Conservation (phyloP, 2,888 invertebrate species). For the Cantharis nigra region DNA sequence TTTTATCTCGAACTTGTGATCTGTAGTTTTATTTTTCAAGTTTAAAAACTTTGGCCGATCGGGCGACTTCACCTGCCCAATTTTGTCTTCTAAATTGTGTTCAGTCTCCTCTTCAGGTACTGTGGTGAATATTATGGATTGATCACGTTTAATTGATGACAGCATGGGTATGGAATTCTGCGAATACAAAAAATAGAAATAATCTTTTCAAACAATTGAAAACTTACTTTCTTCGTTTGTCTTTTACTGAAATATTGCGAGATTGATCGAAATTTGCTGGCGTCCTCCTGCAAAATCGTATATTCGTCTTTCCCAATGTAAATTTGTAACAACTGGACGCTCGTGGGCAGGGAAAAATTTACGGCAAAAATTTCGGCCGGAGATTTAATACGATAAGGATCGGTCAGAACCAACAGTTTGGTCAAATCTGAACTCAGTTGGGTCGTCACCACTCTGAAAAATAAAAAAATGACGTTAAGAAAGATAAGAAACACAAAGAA, state of each 20-base stretch:
- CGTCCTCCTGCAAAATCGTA: conserved; percentile 57
- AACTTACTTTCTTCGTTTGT: conserved; percentile 41
- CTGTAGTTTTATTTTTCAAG: conserved; percentile 48
- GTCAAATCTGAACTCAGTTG: conserved; percentile 76
- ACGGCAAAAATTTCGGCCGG: conserved; percentile 72
- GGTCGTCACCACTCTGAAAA: conserved; percentile 76
- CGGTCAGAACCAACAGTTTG: conserved; percentile 78
- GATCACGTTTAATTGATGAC: conserved; percentile 75
- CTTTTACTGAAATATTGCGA: conserved; percentile 39
- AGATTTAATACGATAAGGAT: conserved; percentile 82
- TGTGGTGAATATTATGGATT: conserved; percentile 79
- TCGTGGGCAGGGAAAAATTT: conserved; percentile 76
- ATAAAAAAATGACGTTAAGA: not conserved
- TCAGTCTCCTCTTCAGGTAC: conserved; percentile 76
- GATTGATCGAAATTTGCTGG: conserved; percentile 54
- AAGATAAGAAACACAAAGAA: no score
- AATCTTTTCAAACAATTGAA: not conserved
- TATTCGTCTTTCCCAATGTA: conserved; percentile 72
- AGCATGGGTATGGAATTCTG: conserved; percentile 55
- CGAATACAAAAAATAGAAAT: conserved; percentile 20
- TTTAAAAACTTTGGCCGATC: conserved; percentile 53
- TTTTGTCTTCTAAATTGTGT: conserved; percentile 35
- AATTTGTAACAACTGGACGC: conserved; percentile 79
- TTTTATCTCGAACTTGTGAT: conserved; percentile 35
- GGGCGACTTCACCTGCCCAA: conserved; percentile 36